phyloP scores from a whole-genome alignment of 2,888 invertebrate species.

The Thecocarcelia acutangulata region DNA sequence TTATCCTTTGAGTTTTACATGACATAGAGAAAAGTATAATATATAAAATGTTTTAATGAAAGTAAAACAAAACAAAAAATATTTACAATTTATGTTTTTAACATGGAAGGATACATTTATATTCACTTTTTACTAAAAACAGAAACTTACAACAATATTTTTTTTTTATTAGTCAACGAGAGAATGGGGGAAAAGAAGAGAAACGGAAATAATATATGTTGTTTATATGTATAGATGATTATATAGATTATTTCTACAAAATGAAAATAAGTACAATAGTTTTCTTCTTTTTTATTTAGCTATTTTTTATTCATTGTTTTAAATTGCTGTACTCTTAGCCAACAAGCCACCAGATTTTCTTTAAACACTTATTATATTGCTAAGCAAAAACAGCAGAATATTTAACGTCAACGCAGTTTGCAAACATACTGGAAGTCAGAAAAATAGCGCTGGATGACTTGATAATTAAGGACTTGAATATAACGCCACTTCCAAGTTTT shows the following conservation, averaged over 20 bases:
- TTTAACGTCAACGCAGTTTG: constrained; percentile 8
- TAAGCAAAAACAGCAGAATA: neutral
- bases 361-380: neutral
- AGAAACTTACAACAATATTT: constrained; percentile 42
- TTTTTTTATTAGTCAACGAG: constrained; percentile 20
- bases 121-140: constrained; percentile 8
- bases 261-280: constrained; percentile 48
- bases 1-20: neutral
- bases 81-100: constrained; percentile 49
- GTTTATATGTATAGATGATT: constrained; percentile 2
- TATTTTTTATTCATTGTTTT: neutral
- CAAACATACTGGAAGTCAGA: neutral
- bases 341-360: constrained; percentile 14
- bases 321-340: neutral
- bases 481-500: too few species aligned
- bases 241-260: constrained; percentile 36
- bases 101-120: constrained; percentile 29
- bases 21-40: constrained; percentile 8
- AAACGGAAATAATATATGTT: constrained; percentile 28
- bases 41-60: neutral
- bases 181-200: neutral
- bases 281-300: constrained; percentile 11
- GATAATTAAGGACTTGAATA: too few species aligned
- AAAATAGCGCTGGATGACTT: neutral
- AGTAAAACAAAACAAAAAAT: constrained; percentile 31